Conservation (phyloP, 2,888 invertebrate genomes). For the Invenusta paracnida region DNA sequence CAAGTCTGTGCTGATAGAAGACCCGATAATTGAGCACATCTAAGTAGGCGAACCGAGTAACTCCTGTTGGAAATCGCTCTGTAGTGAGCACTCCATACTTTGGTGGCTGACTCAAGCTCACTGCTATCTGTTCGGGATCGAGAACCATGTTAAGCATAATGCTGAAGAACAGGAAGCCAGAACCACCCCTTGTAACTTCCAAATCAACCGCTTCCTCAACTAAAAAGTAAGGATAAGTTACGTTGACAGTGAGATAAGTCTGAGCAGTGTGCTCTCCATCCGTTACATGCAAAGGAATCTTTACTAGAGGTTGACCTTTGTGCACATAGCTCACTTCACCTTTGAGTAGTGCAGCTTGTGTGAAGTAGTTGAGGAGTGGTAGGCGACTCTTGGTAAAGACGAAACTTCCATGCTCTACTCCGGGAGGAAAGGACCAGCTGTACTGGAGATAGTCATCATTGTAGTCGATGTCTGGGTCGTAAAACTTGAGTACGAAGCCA, state of each 20-base stretch:
- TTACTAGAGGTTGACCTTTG: background rate
- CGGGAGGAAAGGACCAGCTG: constrained; percentile 5
- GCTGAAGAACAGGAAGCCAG: background rate
- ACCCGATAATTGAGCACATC: background rate
- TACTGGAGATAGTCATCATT: background rate
- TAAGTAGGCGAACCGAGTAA: background rate
- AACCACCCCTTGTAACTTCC: background rate
- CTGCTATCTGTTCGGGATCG: background rate
- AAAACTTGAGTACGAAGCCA: background rate
- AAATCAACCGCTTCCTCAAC: constrained; percentile 10
- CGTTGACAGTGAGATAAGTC: background rate
- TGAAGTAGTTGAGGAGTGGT: background rate
- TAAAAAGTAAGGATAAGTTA: background rate
- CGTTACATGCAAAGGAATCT: background rate
- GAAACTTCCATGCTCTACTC: background rate
- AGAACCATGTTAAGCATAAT: constrained; percentile 5
- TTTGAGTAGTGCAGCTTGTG: background rate
- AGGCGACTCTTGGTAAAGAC: background rate
- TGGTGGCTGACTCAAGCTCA: background rate
- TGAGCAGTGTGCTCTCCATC: constrained; percentile 2
- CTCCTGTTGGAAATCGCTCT: background rate
- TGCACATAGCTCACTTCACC: background rate
- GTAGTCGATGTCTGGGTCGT: constrained; percentile 32
- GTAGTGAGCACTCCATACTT: background rate
- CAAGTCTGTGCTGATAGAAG: background rate